A percentile compares a stretch with the other conserved stretches of the same genome.
These are phyloP conservation scores for Chlamydotis undulata DNA, from an alignment of 2,113 vertebrate genomes.

Conservation along the genomic window DNA sequence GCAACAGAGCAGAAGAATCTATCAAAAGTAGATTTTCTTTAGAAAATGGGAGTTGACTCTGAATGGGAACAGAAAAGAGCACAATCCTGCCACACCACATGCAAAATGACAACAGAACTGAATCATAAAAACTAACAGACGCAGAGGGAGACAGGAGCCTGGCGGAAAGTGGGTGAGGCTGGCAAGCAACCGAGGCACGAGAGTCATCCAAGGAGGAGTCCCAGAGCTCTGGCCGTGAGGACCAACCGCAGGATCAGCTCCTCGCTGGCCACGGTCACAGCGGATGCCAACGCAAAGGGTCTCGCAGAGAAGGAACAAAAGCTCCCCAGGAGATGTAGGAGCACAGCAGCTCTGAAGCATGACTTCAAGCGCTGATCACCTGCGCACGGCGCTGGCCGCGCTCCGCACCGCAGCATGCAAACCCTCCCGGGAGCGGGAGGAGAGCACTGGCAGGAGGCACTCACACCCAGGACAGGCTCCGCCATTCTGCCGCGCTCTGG, in stretches of 20 bases:
- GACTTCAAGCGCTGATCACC: rapidly evolving
- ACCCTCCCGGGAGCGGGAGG: rapidly evolving
- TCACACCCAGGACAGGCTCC: rapidly evolving
- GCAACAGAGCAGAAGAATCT: neutral
- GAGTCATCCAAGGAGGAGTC: neutral
- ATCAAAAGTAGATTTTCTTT: neutral
- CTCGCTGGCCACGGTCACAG: rapidly evolving
- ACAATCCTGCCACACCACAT: neutral
- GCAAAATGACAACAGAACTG: rapidly evolving
- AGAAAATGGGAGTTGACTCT: neutral
- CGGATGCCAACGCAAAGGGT: rapidly evolving
- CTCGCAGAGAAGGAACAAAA: too few species aligned
- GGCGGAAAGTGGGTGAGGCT: neutral
- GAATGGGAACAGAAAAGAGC: neutral
- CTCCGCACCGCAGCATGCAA: rapidly evolving
- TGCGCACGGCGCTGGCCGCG: rapidly evolving
- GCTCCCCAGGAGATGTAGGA: rapidly evolving
- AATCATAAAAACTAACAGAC: neutral
- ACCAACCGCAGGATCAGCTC: neutral
- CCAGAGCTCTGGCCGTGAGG: rapidly evolving
- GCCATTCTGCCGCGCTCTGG: rapidly evolving
- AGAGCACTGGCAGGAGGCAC: neutral
- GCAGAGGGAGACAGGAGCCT: neutral
- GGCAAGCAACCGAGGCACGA: rapidly evolving
- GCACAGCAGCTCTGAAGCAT: neutral